phyloP scores from a whole-genome alignment of 2,888 invertebrate species.

The Apamea sordens region DNA sequence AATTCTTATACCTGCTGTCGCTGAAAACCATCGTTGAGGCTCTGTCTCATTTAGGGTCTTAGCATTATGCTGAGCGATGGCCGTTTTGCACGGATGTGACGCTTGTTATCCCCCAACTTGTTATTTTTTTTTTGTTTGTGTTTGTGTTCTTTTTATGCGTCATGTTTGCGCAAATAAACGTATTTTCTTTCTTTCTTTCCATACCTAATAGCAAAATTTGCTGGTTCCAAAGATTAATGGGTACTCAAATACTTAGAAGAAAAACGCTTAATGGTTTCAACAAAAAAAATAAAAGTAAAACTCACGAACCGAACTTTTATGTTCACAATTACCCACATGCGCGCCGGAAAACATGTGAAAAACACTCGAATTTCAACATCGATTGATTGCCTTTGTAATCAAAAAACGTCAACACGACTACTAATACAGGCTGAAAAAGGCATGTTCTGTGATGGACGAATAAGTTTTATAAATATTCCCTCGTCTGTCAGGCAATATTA shows the following conservation, averaged over 20 bases:
- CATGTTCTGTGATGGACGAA: not conserved
- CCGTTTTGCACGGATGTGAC: too few species aligned
- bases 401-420: slow-evolving; percentile 9
- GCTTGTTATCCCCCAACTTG: too few species aligned
- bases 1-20: not conserved
- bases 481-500: too few species aligned
- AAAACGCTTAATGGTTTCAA: not conserved
- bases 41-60: too few species aligned
- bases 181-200: too few species aligned
- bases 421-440: not conserved
- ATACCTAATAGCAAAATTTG: too few species aligned
- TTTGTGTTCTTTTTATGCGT: too few species aligned
- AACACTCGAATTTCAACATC: not conserved
- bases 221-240: too few species aligned
- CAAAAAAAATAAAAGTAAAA: not conserved
- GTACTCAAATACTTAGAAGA: not conserved
- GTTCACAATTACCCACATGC: not conserved
- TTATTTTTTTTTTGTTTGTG: too few species aligned
- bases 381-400: slow-evolving; percentile 2
- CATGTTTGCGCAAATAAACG: too few species aligned
- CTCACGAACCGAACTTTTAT: not conserved
- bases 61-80: too few species aligned
- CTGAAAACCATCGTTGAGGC: too few species aligned
- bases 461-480: not conserved
- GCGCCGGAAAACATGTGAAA: not conserved